phyloP scores from a whole-genome alignment of 2,888 invertebrate genomes.

The Nysson spinosus region DNA sequence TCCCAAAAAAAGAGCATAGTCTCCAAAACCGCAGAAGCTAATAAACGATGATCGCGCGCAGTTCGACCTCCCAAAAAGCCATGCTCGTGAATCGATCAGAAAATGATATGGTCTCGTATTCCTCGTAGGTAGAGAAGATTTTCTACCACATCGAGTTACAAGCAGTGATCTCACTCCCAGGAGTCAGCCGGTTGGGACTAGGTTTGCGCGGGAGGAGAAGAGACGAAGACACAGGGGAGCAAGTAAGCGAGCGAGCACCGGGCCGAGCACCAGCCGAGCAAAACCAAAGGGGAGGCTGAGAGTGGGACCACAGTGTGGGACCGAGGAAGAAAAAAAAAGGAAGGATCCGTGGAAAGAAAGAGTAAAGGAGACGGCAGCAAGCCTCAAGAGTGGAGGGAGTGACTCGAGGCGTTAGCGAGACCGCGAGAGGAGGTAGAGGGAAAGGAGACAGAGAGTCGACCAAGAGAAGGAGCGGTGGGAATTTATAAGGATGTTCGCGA shows the following conservation, averaged over 20 bases:
- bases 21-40: no score
- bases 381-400: constrained; percentile 50
- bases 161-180: constrained; percentile 66
- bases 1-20: no score
- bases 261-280: constrained; percentile 33
- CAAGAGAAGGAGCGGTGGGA: constrained; percentile 75
- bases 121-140: constrained; percentile 49
- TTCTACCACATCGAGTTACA: constrained; percentile 57
- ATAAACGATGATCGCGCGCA: constrained; percentile 8
- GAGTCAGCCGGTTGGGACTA: constrained; percentile 62
- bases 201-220: constrained; percentile 62
- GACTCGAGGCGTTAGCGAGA: constrained; percentile 59
- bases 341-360: constrained; percentile 38
- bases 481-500: constrained; percentile 78
- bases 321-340: constrained; percentile 39
- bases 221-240: constrained; percentile 25
- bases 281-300: no score
- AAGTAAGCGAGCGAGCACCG: constrained; percentile 45
- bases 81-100: constrained; percentile 38
- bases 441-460: constrained; percentile 65
- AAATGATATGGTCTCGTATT: constrained; percentile 55
- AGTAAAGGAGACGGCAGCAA: constrained; percentile 56
- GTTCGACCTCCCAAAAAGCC: no score
- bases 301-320: constrained; percentile 22
- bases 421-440: constrained; percentile 62